These are phyloP conservation scores for Rotaria socialis DNA, from an alignment of 2,888 invertebrate genomes.

Conservation along the genomic window DNA sequence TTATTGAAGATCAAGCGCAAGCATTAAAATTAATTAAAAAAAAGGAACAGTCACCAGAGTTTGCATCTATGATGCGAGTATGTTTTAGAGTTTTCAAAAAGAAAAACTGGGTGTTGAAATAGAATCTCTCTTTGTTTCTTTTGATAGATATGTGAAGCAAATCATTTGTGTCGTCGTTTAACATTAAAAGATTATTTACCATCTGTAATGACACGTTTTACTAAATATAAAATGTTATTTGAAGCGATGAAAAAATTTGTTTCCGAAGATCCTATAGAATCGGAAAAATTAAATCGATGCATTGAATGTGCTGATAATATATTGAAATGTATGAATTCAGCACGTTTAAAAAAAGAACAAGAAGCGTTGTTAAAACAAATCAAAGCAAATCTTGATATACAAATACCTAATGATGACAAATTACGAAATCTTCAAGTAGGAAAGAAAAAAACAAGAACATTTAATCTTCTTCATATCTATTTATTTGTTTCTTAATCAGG, in stretches of 20 bases:
- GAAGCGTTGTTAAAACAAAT: conserved; percentile 24
- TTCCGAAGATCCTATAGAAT: background rate
- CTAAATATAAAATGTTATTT: conserved; percentile 44
- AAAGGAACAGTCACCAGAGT: conserved; percentile 37
- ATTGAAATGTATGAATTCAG: background rate
- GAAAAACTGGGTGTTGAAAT: background rate
- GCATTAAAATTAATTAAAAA: conserved; percentile 42
- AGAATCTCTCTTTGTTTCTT: background rate
- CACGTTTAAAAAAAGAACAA: conserved; percentile 35
- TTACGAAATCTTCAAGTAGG: background rate
- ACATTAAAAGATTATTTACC: conserved; percentile 46
- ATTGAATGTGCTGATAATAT: conserved; percentile 21
- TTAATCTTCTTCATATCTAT: no score
- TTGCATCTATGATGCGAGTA: conserved; percentile 26
- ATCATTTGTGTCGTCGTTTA: conserved; percentile 43
- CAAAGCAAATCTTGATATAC: conserved; percentile 10
- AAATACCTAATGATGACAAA: background rate
- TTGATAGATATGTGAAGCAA: conserved; percentile 31
- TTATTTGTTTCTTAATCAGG: background rate
- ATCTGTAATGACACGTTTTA: conserved; percentile 44
- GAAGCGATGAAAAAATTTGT: conserved; percentile 37
- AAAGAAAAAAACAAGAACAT: background rate
- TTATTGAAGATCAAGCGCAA: conserved; percentile 46
- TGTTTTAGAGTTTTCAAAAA: no score
- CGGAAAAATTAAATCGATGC: background rate